Conservation (phyloP, 2,888 invertebrate species). For the Nomada ruficornis region DNA sequence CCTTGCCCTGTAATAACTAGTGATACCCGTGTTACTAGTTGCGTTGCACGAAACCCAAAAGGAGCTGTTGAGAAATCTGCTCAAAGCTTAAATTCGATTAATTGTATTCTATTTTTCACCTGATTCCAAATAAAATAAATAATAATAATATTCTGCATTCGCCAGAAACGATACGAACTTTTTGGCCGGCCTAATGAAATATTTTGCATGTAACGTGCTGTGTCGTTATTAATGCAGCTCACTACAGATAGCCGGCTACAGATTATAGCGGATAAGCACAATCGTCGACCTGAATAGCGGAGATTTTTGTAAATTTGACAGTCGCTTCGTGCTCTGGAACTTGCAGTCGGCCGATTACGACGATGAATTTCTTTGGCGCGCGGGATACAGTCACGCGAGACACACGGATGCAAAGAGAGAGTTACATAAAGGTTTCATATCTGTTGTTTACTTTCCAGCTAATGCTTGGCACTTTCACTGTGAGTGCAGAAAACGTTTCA, state of each 20-base stretch:
- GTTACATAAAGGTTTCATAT: slow-evolving; percentile 27
- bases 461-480: slow-evolving; percentile 13
- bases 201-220: no score
- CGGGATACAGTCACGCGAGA: not conserved
- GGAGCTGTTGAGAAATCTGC: no score
- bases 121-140: no score
- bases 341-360: slow-evolving; percentile 12
- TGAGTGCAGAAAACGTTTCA: not conserved
- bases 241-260: not conserved
- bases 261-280: slow-evolving; percentile 19
- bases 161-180: no score
- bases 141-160: no score
- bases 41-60: no score
- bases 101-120: no score
- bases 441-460: slow-evolving; percentile 25
- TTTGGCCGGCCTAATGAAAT: no score
- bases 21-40: no score
- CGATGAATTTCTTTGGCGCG: slow-evolving; percentile 5
- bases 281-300: slow-evolving; percentile 47
- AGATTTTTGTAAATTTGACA: slow-evolving; percentile 46
- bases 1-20: no score
- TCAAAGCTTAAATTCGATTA: no score
- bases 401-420: not conserved
- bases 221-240: no score
- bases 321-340: slow-evolving; percentile 11